Conservation (phyloP, 2,888 invertebrate species). For the Apodemia zela region DNA sequence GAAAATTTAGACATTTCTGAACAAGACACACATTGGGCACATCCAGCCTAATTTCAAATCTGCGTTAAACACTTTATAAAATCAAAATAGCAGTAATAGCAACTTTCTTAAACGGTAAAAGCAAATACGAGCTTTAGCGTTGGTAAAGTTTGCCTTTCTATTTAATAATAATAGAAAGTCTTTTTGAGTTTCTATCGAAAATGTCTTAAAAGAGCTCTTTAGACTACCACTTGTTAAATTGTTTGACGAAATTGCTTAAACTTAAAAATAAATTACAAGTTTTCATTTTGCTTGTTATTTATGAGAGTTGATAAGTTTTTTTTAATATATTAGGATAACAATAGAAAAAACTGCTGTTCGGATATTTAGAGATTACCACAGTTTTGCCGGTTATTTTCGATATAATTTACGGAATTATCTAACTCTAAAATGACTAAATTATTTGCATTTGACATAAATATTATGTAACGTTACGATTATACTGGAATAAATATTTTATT, state of each 20-base stretch:
- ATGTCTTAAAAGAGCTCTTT: conserved; percentile 6
- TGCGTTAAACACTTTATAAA: conserved; percentile 1
- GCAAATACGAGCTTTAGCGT: conserved; percentile 8
- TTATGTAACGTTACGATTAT: no score
- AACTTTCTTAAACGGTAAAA: conserved; percentile 8
- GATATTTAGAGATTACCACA: no score
- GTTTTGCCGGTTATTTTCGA: no score
- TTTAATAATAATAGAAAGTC: conserved; percentile 15
- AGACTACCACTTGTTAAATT: neutral
- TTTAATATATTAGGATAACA: no score
- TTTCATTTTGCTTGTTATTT: no score
- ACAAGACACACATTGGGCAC: neutral
- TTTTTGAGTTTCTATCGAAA: conserved; percentile 4
- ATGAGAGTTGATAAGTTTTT: no score
- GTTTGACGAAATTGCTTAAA: neutral
- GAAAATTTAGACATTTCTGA: no score
- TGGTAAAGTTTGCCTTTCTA: conserved; percentile 13
- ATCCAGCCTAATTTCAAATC: neutral
- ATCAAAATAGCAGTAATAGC: conserved; percentile 6
- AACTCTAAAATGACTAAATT: no score
- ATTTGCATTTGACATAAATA: no score
- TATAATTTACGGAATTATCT: no score
- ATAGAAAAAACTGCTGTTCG: no score
- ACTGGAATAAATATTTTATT: no score
- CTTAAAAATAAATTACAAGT: neutral